Base-by-base conservation (phyloP, 1,140 invertebrate genomes). In the Aricia agestis region DNA sequence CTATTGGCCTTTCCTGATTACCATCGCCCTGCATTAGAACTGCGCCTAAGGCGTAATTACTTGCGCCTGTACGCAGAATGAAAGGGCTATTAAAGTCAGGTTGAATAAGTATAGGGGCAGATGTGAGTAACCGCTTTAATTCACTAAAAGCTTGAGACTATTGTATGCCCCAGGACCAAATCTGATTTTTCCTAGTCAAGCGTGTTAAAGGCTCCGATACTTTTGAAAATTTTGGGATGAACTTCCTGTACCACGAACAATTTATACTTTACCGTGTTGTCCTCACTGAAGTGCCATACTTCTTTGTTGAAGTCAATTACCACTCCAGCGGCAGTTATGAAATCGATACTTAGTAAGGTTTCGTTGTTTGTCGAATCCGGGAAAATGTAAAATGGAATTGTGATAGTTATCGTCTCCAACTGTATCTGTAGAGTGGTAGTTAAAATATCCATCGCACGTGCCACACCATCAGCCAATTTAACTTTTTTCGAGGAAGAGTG, bases 181-280 rank as follows among this genome's bases (percentile, higher is more conserved):
- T 41, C 6, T 59, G 72, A 19, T 82, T 76, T 72, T 91, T 90
- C 32, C 76, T 81, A 0, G 80, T 76, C 6, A 92, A 66, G 0
- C 69, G 68, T 15, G 80, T 88, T 69, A 5, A 91, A 82, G 6
- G 41, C 41, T 42, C 41, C 41, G 41, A 42, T 42, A 86, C 76
- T 19, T 81, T 32, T 1, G 88, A 77, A 74, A 90, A 92, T 11
- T 85, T 31, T 10, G 75, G 73, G 9, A 92, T 81, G 72, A 92
- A 92, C 66, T 82, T 75, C n/a, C 89, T 63, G 69, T 89, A 93
- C 82, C 80, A 87, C 3, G 82, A 86, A 65, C 76, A 42, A 42
- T 42, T 42, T 42, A 42, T 42, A 42, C 41, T 42, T 42, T 42
- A 42, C 41, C 41, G 11, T 42, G 41, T 42, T 42, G 41, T 2